Base-by-base conservation (phyloP, 1,140 invertebrate genomes). In the Penaeus japonicus region DNA sequence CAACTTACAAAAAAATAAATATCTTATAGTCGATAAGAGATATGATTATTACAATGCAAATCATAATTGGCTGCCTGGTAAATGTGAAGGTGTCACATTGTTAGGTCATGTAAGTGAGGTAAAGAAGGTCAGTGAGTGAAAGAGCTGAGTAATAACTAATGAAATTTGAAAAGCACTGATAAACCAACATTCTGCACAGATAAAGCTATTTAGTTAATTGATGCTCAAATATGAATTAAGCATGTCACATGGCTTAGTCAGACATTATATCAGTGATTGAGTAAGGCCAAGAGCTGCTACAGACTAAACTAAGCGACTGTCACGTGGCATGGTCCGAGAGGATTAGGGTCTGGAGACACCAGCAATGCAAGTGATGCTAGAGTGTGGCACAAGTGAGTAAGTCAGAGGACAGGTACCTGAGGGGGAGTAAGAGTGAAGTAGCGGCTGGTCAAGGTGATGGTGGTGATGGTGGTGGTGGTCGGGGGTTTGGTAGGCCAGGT, bases 391-490 rank as follows among this genome's bases (percentile, higher is more conserved):
- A 70, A 79, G 87, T 83, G 87, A 89, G 85, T 87, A 75, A 89
- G 87, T 77, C 57, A 80, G 62, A 79, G 82, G 87, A 79, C 55
- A 89, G 87, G 87, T 89, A 89, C 87, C 87, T 89, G 87, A 89
- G 77, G 87, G 87, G 81, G 87, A 89, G 87, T 89, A 89, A 89
- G 87, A 89, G 77, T 89, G 87, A 85, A 89, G 87, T 89, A 89
- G 83, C 82, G 87, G 87, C 87, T 89, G 87, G 73, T 89, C 87
- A 89, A 84, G 79, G 79, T 88, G 87, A 55, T 89, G 80, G 32
- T 83, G 87, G 73, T 82, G 80, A 47, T 88, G 85, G 77, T 81
- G 87, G 80, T 84, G 87, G 55, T 89, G 82, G 80, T 89, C 78
- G 77, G 85, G 85, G 85, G 75, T 78, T 86, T 86, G 85, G 55